Conservation (phyloP, 1,140 invertebrate species). For the Micrasema minimum region DNA sequence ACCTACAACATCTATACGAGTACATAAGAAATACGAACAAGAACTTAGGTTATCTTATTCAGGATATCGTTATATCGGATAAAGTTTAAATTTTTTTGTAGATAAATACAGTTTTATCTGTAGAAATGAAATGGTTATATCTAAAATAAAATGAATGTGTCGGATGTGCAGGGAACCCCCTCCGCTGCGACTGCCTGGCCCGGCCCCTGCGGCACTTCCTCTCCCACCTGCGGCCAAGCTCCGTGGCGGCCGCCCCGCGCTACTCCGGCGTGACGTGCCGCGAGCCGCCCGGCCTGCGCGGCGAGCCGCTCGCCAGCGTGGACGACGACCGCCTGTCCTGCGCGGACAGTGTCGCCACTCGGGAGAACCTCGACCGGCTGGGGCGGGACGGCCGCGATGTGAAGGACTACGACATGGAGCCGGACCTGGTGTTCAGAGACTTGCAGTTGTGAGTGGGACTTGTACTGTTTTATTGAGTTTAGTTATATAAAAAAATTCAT, state of each 20-base stretch:
- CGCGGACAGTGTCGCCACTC: constrained; percentile 64
- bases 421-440: constrained; percentile 80
- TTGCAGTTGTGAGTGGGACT: constrained; percentile 76
- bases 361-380: constrained; percentile 60
- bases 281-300: constrained; percentile 68
- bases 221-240: constrained; percentile 58
- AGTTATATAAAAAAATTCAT: too few species aligned
- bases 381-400: too few species aligned
- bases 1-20: too few species aligned
- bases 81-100: too few species aligned
- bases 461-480: too few species aligned
- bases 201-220: constrained; percentile 80
- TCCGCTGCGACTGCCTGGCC: constrained; percentile 81
- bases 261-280: constrained; percentile 75
- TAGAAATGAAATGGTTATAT: too few species aligned
- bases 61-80: too few species aligned
- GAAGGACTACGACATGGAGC: constrained; percentile 72
- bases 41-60: too few species aligned
- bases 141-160: too few species aligned
- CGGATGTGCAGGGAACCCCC: constrained; percentile 81
- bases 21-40: too few species aligned
- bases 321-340: constrained; percentile 77
- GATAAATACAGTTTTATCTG: too few species aligned
- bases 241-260: constrained; percentile 61
- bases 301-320: constrained; percentile 64